Percentiles rank a stretch among this genome's conserved stretches.
Evolutionary conservation across 2,797 vertebrate genomes (phyloP).

Genomic region (Enteromius treurensis): DNA sequence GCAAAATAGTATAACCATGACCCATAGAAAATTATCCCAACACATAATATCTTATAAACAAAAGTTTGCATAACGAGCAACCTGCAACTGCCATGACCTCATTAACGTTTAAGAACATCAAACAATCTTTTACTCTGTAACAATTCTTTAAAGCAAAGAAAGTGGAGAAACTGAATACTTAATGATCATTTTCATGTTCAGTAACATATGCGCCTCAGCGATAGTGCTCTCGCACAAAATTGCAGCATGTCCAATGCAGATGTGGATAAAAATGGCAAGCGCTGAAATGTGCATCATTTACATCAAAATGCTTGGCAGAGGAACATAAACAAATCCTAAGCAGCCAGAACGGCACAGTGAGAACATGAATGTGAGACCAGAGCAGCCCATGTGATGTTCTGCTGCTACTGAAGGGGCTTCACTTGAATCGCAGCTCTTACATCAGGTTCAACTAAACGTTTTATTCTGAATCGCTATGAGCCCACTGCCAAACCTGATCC

Average conservation of each 20-base stretch:
- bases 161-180: background rate
- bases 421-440: conserved; percentile 17
- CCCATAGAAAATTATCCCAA: background rate
- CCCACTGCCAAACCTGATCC: conserved; percentile 16
- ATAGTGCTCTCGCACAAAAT: background rate
- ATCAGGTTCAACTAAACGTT: conserved; percentile 20
- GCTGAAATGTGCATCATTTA: conserved; percentile 23
- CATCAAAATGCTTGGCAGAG: conserved; percentile 30
- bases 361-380: conserved; percentile 22
- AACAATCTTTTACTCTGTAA: background rate
- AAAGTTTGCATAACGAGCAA: background rate
- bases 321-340: conserved; percentile 30
- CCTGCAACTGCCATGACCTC: background rate
- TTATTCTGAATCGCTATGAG: conserved; percentile 15
- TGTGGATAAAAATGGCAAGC: conserved; percentile 28
- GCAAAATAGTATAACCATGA: background rate
- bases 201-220: background rate
- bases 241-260: conserved; percentile 23
- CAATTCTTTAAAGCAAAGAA: background rate
- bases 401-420: conserved; percentile 11
- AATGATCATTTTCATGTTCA: background rate
- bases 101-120: background rate
- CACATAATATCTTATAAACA: conserved; percentile 2
- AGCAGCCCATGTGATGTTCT: conserved; percentile 11
- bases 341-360: conserved; percentile 24